phyloP scores from a whole-genome alignment of 2,113 vertebrate genomes.

The Neopipo cinnamomea region DNA sequence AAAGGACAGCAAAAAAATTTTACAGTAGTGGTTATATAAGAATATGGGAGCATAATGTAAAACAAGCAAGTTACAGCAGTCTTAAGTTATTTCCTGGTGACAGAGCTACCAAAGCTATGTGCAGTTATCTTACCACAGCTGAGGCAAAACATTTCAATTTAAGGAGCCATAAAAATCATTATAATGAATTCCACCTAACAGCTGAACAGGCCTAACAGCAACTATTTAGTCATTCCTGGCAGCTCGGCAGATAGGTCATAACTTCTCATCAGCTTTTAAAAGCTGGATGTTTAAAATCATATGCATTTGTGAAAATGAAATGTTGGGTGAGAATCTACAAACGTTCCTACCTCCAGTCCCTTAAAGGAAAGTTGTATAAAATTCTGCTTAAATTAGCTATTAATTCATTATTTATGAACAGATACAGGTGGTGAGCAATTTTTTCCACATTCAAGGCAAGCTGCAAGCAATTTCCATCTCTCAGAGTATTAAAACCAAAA shows the following conservation, averaged over 20 bases:
- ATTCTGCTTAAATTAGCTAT: background rate
- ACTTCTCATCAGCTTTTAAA: background rate
- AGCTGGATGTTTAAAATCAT: background rate
- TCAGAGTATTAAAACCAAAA: background rate
- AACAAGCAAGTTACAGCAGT: background rate
- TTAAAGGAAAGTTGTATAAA: background rate
- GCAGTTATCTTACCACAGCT: background rate
- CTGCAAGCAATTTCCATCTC: background rate
- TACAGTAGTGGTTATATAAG: background rate
- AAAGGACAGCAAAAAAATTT: background rate
- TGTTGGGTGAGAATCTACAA: background rate
- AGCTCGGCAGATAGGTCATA: background rate
- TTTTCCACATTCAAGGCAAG: background rate
- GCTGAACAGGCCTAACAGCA: background rate
- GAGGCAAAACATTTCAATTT: background rate
- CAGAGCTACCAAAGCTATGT: background rate
- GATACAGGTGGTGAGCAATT: background rate
- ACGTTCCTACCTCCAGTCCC: background rate
- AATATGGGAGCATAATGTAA: background rate
- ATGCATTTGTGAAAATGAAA: background rate
- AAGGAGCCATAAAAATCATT: background rate
- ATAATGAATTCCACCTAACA: background rate
- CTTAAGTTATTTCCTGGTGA: background rate
- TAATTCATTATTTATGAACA: background rate
- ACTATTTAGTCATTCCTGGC: background rate